Evolutionary conservation across 2,888 invertebrate species (phyloP).

Genomic region (Torymus auratus): DNA sequence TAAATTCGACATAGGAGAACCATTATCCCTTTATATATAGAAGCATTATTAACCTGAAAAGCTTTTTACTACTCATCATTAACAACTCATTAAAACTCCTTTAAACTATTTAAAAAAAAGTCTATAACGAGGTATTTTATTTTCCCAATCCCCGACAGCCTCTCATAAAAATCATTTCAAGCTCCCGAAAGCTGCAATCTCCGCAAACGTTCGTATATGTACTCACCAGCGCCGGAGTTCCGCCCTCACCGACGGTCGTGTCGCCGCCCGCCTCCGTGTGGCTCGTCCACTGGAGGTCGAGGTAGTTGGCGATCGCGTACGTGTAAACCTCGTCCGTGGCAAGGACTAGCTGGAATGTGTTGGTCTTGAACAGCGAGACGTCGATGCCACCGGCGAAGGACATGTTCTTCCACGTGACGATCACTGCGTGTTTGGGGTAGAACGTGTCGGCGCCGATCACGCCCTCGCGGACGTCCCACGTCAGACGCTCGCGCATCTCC

Average conservation of each 20-base stretch:
- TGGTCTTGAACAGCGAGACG: slow-evolving; percentile 89
- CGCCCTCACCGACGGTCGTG: slow-evolving; percentile 90
- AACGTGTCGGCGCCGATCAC: slow-evolving; percentile 95
- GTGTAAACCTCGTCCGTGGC: slow-evolving; percentile 96
- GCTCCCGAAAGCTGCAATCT: no score
- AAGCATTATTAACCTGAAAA: no score
- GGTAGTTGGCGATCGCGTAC: slow-evolving; percentile 97
- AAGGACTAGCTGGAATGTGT: slow-evolving; percentile 96
- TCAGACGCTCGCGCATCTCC: slow-evolving; percentile 89
- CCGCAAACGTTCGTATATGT: no score
- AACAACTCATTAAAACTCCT: no score
- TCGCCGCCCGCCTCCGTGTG: slow-evolving; percentile 95
- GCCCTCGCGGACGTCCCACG: slow-evolving; percentile 93
- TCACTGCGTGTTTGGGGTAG: slow-evolving; percentile 91
- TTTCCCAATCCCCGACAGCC: no score
- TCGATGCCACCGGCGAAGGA: slow-evolving; percentile 93
- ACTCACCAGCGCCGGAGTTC: slow-evolving; percentile 90
- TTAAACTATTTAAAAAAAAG: no score
- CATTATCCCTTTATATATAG: no score
- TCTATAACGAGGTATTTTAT: no score
- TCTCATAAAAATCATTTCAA: no score
- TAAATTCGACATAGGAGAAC: no score
- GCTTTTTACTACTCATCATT: no score
- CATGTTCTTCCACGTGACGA: slow-evolving; percentile 97
- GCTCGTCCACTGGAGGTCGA: slow-evolving; percentile 92